Base-by-base conservation (phyloP, 2,113 vertebrate species). In the Lophochroa leadbeateri region DNA sequence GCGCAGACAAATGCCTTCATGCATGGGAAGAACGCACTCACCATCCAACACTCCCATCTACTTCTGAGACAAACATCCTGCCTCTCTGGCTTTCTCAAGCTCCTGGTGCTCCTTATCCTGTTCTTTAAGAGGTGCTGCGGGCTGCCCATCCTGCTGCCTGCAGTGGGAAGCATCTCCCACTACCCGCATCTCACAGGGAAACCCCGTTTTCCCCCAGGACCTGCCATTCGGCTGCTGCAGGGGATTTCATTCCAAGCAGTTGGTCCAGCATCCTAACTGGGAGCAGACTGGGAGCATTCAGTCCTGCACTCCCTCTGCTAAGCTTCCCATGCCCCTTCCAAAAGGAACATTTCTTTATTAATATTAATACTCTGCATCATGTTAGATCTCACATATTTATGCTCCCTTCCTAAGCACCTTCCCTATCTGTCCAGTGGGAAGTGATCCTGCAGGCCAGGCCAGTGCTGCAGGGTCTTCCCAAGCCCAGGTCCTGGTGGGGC, bases 11-110 rank as follows among this genome's bases (percentile, higher is more conserved):
- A 14, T 11, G 29, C 53, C 24, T 25, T 35, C 33, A 10, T 0
- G 3, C 28, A 3, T 0, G 2, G 21, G 9, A 17, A 13, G 27
- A 57, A 24, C 0, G 0, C 0, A 5, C 18, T 44, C 60, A 17
- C 12, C 43, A 7, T 3, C 13, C 7, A 0, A 4, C 8, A 6
- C 25, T 6, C 23, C 19, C 21, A 2, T 15, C 39, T 17, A 46
- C 60, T 28, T 20, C 63, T 13, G 25, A 23, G 37, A 20, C 9
- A 53, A 28, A 17, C 39, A 11, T 1, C 44, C 6, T 1, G 14
- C 61, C 50, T 25, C 21, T 4, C 57, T 1, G 4, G 21, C 25
- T 3, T 28, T 15, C 47, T 44, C 15, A 24, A 23, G 33, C 46
- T 47, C 25, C 53, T 13, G 5, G 25, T 35, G 33, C 2, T 25